Evolutionary conservation across 2,888 invertebrate species (phyloP).

Genomic region (Orchesella flavescens): DNA sequence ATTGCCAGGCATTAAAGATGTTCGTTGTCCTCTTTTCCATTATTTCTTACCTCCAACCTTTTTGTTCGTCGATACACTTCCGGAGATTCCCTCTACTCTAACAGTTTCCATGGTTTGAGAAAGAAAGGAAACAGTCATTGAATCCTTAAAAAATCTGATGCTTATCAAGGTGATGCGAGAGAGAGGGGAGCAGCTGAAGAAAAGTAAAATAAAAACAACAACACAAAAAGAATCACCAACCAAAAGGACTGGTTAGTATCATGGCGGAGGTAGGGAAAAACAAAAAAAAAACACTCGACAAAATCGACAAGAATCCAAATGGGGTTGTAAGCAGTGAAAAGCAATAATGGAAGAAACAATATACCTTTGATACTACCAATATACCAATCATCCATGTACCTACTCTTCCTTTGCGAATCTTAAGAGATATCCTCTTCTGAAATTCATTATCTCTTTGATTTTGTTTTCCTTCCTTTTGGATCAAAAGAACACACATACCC

Average conservation of each 20-base stretch:
- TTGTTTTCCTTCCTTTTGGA: not conserved
- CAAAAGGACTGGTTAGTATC: not conserved
- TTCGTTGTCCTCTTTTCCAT: not conserved
- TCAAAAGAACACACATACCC: not conserved
- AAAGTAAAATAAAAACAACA: not conserved
- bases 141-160: slow-evolving; percentile 11
- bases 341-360: too few species aligned
- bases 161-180: slow-evolving; percentile 2
- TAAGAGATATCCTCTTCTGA: not conserved
- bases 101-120: not conserved
- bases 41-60: not conserved
- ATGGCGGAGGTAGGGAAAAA: not conserved
- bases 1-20: too few species aligned
- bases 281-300: not conserved
- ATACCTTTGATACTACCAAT: too few species aligned
- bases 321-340: too few species aligned
- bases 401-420: too few species aligned
- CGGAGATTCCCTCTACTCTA: not conserved
- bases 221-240: not conserved
- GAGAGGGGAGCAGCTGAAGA: not conserved
- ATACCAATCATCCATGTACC: too few species aligned
- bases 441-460: slow-evolving; percentile 9
- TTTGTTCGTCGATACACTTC: not conserved
- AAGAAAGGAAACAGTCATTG: slow-evolving; percentile 10
- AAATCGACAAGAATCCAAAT: too few species aligned